A percentile compares a stretch with the other conserved stretches of the same genome.
Evolutionary conservation across 2,888 invertebrate species (phyloP).

Genomic region (Drosophila greeni): DNA sequence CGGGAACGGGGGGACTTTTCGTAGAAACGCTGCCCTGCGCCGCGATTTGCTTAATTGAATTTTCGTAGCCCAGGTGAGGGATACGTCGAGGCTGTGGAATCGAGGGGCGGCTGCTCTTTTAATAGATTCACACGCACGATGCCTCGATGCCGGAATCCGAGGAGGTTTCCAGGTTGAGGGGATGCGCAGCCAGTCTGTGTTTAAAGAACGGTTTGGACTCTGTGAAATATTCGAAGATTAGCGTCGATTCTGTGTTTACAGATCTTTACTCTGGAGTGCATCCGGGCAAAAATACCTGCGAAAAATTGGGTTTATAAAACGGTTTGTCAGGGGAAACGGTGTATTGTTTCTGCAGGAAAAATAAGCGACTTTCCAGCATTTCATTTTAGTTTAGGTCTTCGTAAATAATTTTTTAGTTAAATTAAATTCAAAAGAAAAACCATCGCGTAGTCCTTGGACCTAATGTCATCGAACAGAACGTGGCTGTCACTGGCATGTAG

Average conservation of each 20-base stretch:
- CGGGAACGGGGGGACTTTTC: constrained; percentile 43
- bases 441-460: neutral
- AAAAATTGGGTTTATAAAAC: neutral
- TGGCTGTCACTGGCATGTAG: neutral
- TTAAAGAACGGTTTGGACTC: constrained; percentile 3
- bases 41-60: constrained; percentile 74
- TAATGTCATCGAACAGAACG: neutral
- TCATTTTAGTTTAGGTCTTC: too few relatives aligned
- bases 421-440: too few relatives aligned
- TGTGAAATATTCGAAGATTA: constrained; percentile 13
- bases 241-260: neutral
- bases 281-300: neutral
- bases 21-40: constrained; percentile 59
- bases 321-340: neutral
- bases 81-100: constrained; percentile 2
- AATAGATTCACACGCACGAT: constrained; percentile 70
- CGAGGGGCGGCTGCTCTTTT: constrained; percentile 47
- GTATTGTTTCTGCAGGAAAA: neutral
- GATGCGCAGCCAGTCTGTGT: neutral
- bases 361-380: too few relatives aligned
- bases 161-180: neutral
- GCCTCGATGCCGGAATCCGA: neutral
- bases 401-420: too few relatives aligned
- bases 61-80: constrained; percentile 39
- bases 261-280: neutral